Evolutionary conservation across 2,797 vertebrate genomes (phyloP), one percentile per base, ranked within the genome.

Genomic region (Calcarius lapponicus): DNA sequence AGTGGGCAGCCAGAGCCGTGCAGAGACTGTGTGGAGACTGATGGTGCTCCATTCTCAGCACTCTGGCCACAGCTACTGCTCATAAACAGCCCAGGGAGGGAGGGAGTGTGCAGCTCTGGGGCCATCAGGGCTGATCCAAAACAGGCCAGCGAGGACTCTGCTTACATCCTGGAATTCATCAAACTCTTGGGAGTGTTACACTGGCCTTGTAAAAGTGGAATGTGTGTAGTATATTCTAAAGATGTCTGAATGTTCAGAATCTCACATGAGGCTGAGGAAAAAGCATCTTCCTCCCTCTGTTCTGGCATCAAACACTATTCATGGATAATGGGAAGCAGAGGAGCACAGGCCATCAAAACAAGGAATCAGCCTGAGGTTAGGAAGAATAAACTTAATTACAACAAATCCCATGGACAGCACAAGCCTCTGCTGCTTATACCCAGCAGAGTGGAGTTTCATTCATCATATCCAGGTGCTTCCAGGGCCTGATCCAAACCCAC

Each of bases 91-190:
- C 62, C 47, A 79, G 95, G 95, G 95, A 96, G 97, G 93, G 97
- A 97, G 97, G 93, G 97, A 97, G 94, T 88, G 86, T 90, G 97
- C 97, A 97, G 82, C 96, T 96, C 95, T 7, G 4, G 88, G 94
- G 97, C 91, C 71, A 51, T 94, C 95, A 91, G 4, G 72, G 95
- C 65, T 97, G 93, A 97, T 96, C 97, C 97, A 95, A 97, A 97
- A 95, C 97, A 97, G 96, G 75, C 96, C 73, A 97, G 95, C 29
- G 29, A 89, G 90, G 95, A 75, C 97, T 98, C 97, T 94, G 95
- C 94, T 97, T 98, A 97, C 97, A 96, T 56, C 97, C 94, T 97
- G 97, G 95, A 98, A 98, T 97, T 94, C 97, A 97, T 97, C 96
- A 96, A 97, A 97, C 94, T 95, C 97, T 48, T 96, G 92, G 86